These are phyloP conservation scores for Hycleus phaleratus DNA, from an alignment of 1,140 invertebrate genomes.

Conservation along the genomic window DNA sequence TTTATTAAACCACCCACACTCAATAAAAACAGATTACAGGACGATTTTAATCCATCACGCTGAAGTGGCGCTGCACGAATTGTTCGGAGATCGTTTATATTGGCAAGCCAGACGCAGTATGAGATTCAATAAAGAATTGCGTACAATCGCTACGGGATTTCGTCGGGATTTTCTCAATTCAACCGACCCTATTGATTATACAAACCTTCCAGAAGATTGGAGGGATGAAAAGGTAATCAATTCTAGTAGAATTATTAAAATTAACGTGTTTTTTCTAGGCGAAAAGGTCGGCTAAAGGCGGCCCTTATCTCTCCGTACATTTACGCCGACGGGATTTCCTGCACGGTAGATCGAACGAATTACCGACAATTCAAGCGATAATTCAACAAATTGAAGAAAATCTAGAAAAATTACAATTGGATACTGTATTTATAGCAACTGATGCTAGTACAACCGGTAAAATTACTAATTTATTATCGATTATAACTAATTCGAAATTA, in stretches of 20 bases:
- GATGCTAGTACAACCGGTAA: constrained; percentile 56
- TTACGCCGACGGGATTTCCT: constrained; percentile 80
- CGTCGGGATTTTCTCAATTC: constrained; percentile 62
- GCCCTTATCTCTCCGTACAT: constrained; percentile 74
- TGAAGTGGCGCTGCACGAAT: constrained; percentile 82
- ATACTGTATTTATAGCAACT: constrained; percentile 71
- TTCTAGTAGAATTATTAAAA: too few relatives aligned
- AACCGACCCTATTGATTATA: constrained; percentile 54
- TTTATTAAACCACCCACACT: background rate
- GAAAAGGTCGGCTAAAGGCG: constrained; percentile 52
- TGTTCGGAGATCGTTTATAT: constrained; percentile 72
- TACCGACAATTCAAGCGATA: constrained; percentile 51
- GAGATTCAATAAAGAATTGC: constrained; percentile 70
- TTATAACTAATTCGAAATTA: background rate
- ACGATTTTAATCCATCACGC: constrained; percentile 77
- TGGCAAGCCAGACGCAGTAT: constrained; percentile 88
- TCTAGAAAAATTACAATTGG: constrained; percentile 52
- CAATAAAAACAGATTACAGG: constrained; percentile 35
- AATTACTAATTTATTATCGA: constrained; percentile 4
- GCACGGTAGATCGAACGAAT: constrained; percentile 52
- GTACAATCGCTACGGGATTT: constrained; percentile 63
- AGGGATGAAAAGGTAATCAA: constrained; percentile 50
- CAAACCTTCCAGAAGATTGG: constrained; percentile 52
- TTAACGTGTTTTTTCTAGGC: constrained; percentile 30
- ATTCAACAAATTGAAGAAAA: constrained; percentile 50